These are phyloP conservation scores for Petrolisthes cinctipes DNA, from an alignment of 2,888 invertebrate genomes.

Conservation along the genomic window DNA sequence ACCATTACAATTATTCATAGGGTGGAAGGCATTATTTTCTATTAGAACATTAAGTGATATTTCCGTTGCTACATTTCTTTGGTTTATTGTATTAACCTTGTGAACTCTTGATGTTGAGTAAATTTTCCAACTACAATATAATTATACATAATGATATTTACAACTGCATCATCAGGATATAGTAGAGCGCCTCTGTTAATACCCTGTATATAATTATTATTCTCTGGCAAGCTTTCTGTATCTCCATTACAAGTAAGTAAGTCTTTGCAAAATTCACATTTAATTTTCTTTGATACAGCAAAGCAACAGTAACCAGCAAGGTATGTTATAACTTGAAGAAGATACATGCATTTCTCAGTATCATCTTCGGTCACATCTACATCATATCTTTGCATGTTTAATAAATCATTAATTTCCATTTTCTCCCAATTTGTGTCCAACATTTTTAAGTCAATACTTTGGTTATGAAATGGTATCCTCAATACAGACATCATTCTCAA, in stretches of 20 bases:
- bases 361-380: neutral
- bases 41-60: constrained; percentile 19
- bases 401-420: neutral
- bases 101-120: too few relatives aligned
- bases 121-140: neutral
- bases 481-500: neutral
- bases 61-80: constrained; percentile 21
- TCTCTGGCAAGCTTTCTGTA: neutral
- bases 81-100: constrained; percentile 7
- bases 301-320: neutral
- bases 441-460: neutral
- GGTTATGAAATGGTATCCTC: neutral
- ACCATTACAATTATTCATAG: constrained; percentile 15
- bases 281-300: neutral
- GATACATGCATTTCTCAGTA: neutral
- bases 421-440: neutral
- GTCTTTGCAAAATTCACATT: neutral
- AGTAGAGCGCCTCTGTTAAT: neutral
- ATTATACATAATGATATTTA: neutral
- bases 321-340: neutral
- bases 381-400: neutral
- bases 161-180: neutral
- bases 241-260: neutral
- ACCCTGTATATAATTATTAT: neutral
- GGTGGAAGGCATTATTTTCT: constrained; percentile 22